Evolutionary conservation across 2,797 vertebrate species (phyloP).

Genomic region (Enteromius radiatus): DNA sequence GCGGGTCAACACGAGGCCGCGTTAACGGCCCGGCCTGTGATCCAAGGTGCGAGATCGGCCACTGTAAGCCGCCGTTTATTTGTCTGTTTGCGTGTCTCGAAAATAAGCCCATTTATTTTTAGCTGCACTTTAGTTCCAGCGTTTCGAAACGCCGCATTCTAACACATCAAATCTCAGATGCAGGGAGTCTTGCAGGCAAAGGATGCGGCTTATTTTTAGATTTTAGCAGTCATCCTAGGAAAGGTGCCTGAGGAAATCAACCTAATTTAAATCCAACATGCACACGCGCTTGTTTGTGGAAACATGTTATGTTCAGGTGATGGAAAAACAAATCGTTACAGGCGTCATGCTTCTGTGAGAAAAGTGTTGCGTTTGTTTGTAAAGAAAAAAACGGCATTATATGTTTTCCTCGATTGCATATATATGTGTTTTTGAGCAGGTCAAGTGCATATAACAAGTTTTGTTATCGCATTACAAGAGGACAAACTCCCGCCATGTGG

Average conservation of each 20-base stretch:
- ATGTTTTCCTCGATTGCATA: neutral
- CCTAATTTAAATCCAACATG: constrained; percentile 31
- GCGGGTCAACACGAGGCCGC: constrained; percentile 30
- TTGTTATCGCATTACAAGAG: constrained; percentile 25
- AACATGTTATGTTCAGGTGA: constrained; percentile 47
- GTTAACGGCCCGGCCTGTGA: neutral
- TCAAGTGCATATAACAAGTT: neutral
- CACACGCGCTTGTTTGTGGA: constrained; percentile 5
- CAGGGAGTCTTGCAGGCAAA: constrained; percentile 33
- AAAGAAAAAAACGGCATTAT: neutral
- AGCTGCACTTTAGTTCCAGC: constrained; percentile 55
- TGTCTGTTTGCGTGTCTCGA: neutral
- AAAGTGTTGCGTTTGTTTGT: constrained; percentile 1
- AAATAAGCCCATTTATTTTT: constrained; percentile 43
- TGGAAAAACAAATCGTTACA: constrained; percentile 32
- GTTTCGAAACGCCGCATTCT: constrained; percentile 61
- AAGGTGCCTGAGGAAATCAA: constrained; percentile 44
- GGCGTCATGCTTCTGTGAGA: neutral
- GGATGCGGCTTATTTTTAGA: constrained; percentile 55
- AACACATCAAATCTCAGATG: constrained; percentile 49
- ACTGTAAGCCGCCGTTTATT: neutral
- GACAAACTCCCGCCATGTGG: constrained; percentile 26
- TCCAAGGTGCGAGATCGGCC: neutral
- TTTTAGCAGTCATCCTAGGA: constrained; percentile 48
- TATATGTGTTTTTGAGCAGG: neutral